Base-by-base conservation (phyloP, 2,797 vertebrate genomes). In the Vespertilio murinus region DNA sequence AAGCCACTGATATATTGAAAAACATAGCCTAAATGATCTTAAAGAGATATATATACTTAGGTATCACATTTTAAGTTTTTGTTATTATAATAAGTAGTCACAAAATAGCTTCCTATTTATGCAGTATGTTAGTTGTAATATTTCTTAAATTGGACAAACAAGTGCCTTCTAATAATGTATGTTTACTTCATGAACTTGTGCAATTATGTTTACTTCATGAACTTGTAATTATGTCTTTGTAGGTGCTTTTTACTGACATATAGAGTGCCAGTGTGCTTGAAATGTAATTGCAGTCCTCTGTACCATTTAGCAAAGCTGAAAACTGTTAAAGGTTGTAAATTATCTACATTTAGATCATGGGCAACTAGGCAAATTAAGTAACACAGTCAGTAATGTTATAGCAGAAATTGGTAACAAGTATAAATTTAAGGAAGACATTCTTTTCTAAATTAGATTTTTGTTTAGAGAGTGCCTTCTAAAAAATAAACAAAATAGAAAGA, bases 131-230 rank as follows among this genome's bases (percentile, higher is more conserved):
- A 97, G 97, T 97, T 97, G 97, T 97, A 98, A 98, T 97, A 97
- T 98, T 98, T 97, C 97, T 98, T 98, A 98, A 98, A 98, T 98
- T 97, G 98, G 98, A 98, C 96, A 98, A 97, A 98, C n/a, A 94
- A 98, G 97, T 98, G 97, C 96, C 95, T 98, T 97, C 98, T 98
- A 98, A 98, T 98, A 98, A 98, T 98, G 97, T 98, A 98, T 98
- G 97, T 98, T 98, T 98, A 98, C 98, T 98, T 98, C 97, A 97
- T 98, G 98, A 98, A 98, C 98, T 98, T 98, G 97, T 97, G 98
- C 97, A 98, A 98, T 98, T 98, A 98, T 42, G 42, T 42, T 42
- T 42, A 42, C 42, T 42, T 42, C 98, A 97, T 98, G 42, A 42
- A 42, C 42, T 42, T 97, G 97, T 98, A 98, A 98, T 98, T 98